A percentile compares a stretch with the other conserved stretches of the same genome.
These are phyloP conservation scores for Nysson spinosus DNA, from an alignment of 2,888 invertebrate species.

Conservation along the genomic window DNA sequence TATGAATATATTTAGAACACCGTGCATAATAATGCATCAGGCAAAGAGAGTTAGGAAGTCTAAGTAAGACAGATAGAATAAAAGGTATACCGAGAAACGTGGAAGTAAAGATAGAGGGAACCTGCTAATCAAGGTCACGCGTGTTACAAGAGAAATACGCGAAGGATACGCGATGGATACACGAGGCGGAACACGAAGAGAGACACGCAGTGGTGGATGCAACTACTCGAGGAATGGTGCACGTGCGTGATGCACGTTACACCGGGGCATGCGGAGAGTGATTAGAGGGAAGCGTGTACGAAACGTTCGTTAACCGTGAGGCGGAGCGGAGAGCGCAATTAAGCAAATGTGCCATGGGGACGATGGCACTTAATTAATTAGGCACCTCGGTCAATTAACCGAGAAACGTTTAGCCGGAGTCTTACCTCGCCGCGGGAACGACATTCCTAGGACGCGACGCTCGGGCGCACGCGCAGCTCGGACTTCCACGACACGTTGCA, in stretches of 20 bases:
- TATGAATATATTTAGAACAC: too few relatives aligned
- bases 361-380: constrained; percentile 68
- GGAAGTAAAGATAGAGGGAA: constrained; percentile 1
- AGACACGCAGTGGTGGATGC: constrained; percentile 18
- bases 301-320: constrained; percentile 46
- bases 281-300: constrained; percentile 31
- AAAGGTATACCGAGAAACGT: not conserved
- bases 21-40: too few relatives aligned
- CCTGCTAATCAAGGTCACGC: constrained; percentile 29
- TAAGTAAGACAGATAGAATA: not conserved
- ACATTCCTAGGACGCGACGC: constrained; percentile 38
- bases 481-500: too few relatives aligned
- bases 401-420: constrained; percentile 51
- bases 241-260: constrained; percentile 15
- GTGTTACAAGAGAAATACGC: constrained; percentile 13
- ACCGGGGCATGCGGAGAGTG: constrained; percentile 7
- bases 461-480: constrained; percentile 1
- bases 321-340: constrained; percentile 58
- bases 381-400: constrained; percentile 67
- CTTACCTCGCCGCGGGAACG: constrained; percentile 24
- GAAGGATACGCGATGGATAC: too few relatives aligned
- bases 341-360: constrained; percentile 65
- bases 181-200: constrained; percentile 15
- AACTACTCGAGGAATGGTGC: constrained; percentile 12
- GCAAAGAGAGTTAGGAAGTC: too few relatives aligned